Evolutionary conservation across 2,888 invertebrate species (phyloP).

Genomic region (Danaus chrysippus): DNA sequence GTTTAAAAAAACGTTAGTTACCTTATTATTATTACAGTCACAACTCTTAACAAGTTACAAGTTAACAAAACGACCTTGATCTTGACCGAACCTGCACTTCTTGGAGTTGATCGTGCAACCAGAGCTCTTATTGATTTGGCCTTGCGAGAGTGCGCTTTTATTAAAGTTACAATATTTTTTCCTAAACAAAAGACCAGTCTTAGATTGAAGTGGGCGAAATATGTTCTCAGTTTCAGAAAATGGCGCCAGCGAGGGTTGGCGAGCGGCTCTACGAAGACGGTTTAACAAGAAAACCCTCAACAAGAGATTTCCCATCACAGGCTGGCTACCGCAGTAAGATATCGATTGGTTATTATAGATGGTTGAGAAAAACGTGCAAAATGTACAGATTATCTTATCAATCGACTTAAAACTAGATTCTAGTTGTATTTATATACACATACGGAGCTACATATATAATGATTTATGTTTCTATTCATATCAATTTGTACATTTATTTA

Average conservation of each 20-base stretch:
- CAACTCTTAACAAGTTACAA: slow-evolving; percentile 12
- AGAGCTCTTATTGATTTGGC: background rate
- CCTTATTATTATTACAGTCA: slow-evolving; percentile 1
- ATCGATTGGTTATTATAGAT: background rate
- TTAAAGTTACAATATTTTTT: background rate
- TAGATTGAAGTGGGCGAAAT: background rate
- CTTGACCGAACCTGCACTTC: slow-evolving; percentile 17
- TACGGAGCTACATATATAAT: too few relatives aligned
- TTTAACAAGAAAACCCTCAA: slow-evolving; percentile 85
- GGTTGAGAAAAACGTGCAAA: too few relatives aligned
- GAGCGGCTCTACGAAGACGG: slow-evolving; percentile 65
- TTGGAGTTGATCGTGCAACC: slow-evolving; percentile 2
- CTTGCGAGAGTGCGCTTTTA: background rate
- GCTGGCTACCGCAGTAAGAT: slow-evolving; percentile 84
- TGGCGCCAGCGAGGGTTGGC: slow-evolving; percentile 55
- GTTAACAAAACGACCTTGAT: slow-evolving; percentile 18
- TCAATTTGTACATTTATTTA: too few relatives aligned
- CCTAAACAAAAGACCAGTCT: background rate
- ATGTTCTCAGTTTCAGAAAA: slow-evolving; percentile 69
- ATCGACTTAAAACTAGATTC: too few relatives aligned
- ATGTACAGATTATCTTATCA: too few relatives aligned
- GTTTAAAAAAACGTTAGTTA: slow-evolving; percentile 19
- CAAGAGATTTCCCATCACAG: slow-evolving; percentile 85
- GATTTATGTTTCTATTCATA: too few relatives aligned
- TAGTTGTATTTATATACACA: too few relatives aligned